These are phyloP conservation scores for Eumerus sabulonum DNA, from an alignment of 2,888 invertebrate species.

Conservation along the genomic window DNA sequence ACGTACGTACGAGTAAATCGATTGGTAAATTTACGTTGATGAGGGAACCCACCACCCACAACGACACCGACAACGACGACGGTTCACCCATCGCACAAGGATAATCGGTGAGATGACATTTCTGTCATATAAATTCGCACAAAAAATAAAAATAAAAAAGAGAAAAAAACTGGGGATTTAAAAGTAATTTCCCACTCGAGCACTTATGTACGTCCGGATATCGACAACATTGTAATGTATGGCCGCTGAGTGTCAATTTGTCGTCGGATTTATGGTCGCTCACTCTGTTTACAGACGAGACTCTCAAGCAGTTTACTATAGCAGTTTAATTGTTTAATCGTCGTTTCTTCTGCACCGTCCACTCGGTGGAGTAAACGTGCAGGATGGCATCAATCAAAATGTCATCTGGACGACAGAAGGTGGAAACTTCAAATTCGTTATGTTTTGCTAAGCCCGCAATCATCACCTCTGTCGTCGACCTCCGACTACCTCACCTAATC, in stretches of 20 bases:
- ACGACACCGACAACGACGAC: conserved; percentile 2
- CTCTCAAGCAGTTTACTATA: too few relatives aligned
- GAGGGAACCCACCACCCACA: conserved; percentile 48
- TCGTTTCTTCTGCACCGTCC: too few relatives aligned
- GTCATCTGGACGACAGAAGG: conserved; percentile 54
- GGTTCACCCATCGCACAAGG: too few relatives aligned
- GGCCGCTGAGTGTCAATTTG: conserved; percentile 53
- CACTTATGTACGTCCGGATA: conserved; percentile 43
- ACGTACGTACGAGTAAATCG: conserved; percentile 49
- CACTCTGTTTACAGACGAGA: too few relatives aligned
- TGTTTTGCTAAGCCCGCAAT: conserved; percentile 47
- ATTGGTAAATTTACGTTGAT: conserved; percentile 63
- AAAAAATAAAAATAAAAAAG: too few relatives aligned
- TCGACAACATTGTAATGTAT: conserved; percentile 45
- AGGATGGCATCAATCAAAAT: conserved; percentile 58
- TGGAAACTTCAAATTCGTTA: conserved; percentile 59
- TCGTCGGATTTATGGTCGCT: conserved; percentile 42
- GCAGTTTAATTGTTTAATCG: conserved; percentile 3
- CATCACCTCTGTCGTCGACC: conserved; percentile 5
- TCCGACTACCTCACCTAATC: conserved; percentile 39
- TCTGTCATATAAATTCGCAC: conserved; percentile 63
- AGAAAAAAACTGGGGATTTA: too few relatives aligned
- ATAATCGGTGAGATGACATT: conserved; percentile 66
- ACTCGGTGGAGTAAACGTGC: too few relatives aligned
- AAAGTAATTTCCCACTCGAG: conserved; percentile 59